Base-by-base conservation (phyloP, 2,888 invertebrate species). In the Morpho deidamia region DNA sequence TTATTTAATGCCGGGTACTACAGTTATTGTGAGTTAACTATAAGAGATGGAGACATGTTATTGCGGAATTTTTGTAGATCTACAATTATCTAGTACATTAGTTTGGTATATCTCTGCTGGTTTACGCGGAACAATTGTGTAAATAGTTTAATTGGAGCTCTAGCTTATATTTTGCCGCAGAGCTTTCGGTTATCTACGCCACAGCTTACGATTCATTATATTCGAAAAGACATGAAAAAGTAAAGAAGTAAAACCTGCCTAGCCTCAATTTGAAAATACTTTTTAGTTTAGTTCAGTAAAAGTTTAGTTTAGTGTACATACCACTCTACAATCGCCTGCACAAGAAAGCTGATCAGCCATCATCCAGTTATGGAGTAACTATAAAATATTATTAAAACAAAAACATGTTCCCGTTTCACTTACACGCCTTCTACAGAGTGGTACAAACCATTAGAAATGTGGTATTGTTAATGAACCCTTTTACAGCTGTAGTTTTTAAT, bases 321-420 rank as follows among this genome's bases (percentile, higher is more conserved):
- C 38, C 43, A 48, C 56, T 44, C 57, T 59, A 53, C 45, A 52
- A 53, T 52, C 50, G 55, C 57, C 41, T 51, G 53, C 47, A 59
- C 64, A 81, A 73, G 84, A 83, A 84, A 85, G 83, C 72, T 67
- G 76, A 71, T 73, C 65, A 66, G 62, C 65, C 66, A 60, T 71
- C 68, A 64, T 72, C 82, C 78, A 76, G 77, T 79, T 82, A 81
- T 75, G 78, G 78, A 68, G 61, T 69, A 72, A 78, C 74, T 82
- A 78, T 78, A 77, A 82, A 76, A 81, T 81, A 83, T 81, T 82
- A 76, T 83, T 76, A 72, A 65, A 63, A 72, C 76, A 83, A 83
- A 85, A 83, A 82, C 71, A 72, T 72, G 64, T 69, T 66, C 65
- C 60, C 80, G 79, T 87, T 87, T 83, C 83, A 77, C 83, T 77